Evolutionary conservation across 2,113 vertebrate genomes (phyloP), one percentile per base, ranked within the genome.

Genomic region (Leptocoma aspasia): DNA sequence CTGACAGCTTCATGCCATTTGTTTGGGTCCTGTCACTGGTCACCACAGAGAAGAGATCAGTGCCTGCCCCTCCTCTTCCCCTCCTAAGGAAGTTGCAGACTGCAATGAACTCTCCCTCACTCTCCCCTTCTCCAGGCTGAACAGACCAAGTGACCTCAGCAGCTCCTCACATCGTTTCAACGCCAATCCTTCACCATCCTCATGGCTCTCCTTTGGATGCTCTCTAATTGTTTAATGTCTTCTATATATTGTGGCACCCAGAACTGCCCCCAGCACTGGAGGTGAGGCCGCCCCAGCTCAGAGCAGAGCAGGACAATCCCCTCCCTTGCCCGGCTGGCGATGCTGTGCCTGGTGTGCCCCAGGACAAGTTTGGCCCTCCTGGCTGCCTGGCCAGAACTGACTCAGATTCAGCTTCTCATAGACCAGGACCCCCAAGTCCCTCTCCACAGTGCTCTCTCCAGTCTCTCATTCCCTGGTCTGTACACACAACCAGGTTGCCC

Each of bases 261-360:
- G 3, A 49, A 3, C 13, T 22, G 5, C 1, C 2, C 41, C 4
- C 11, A 22, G 27, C 2, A 22, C 37, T 31, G 0, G 0, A 42
- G 21, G 8, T 57, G 66, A 72, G 24, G 26, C 26, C 0, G 0
- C 8, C 5, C 6, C 42, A 49, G 7, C 2, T 7, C 56, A 80
- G 30, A 31, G 42, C 21, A 71, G 30, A 31, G 17, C 0, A 0
- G 76, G 21, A 72, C 26, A 64, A 57, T 27, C 21, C 7, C 17
- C 57, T 35, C 12, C 18, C 12, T 57, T 22, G 1, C 10, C 41
- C 0, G 0, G 50, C 50, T 65, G 42, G 33, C 0, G 0, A 80
- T 33, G 31, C 31, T 72, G 52, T 42, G 9, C 35, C 57, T 50
- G 35, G 19, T 35, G 11, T 5, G 0, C 3, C 9, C 31, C 7